Percentiles rank a stretch among this genome's conserved stretches.
phyloP scores from a whole-genome alignment of 2,797 vertebrate species.

The Characodon lateralis region DNA sequence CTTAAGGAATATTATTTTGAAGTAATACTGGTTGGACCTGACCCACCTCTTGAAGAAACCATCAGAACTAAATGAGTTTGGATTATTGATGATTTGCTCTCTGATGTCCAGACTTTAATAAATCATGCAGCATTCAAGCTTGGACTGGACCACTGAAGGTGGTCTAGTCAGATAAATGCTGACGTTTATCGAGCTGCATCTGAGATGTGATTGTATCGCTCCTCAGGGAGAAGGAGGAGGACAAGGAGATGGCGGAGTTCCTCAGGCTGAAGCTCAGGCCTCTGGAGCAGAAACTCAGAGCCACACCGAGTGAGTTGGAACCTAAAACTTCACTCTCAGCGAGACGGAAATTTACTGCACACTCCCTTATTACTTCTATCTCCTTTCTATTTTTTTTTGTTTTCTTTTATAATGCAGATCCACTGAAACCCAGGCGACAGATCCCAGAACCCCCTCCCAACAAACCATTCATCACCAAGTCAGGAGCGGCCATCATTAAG shows the following conservation, averaged over 20 bases:
- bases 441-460: conserved; percentile 86
- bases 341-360: not conserved
- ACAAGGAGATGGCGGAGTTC: conserved; percentile 98
- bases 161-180: not conserved
- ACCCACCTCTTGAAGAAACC: not conserved
- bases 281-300: conserved; percentile 87
- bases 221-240: conserved; percentile 94
- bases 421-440: conserved; percentile 87
- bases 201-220: conserved; percentile 5
- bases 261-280: conserved; percentile 94
- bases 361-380: not conserved
- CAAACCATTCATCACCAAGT: conserved; percentile 93
- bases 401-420: conserved; percentile 72
- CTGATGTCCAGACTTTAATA: not conserved
- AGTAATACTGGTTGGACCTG: not conserved
- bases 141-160: not conserved
- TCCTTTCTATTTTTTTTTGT: not conserved
- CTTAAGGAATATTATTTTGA: not conserved
- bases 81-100: not conserved
- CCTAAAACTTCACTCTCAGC: not conserved
- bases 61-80: not conserved
- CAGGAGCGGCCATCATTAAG: conserved; percentile 91
- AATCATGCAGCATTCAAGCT: not conserved
- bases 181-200: conserved; percentile 1
- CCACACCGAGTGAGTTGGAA: conserved; percentile 84